Evolutionary conservation across 2,888 invertebrate species (phyloP).

Genomic region (Drosophila anomalata): DNA sequence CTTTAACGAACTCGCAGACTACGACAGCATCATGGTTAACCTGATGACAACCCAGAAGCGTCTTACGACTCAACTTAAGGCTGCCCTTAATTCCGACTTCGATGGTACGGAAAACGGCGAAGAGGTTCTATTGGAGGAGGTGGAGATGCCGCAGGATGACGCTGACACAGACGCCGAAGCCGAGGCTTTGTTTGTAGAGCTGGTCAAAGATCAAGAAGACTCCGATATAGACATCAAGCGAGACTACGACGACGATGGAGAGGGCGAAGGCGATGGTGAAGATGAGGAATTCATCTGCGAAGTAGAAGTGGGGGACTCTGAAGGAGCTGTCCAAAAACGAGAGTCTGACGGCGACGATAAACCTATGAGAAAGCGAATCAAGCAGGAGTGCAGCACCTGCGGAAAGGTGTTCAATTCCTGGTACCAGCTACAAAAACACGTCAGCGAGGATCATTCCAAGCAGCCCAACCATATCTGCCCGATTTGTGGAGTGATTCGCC

Average conservation of each 20-base stretch:
- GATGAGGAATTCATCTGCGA: slow-evolving; percentile 56
- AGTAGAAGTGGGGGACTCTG: slow-evolving; percentile 36
- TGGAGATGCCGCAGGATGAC: slow-evolving; percentile 50
- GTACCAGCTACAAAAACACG: slow-evolving; percentile 74
- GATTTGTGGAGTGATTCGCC: slow-evolving; percentile 76
- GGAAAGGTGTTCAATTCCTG: slow-evolving; percentile 68
- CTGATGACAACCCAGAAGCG: slow-evolving; percentile 77
- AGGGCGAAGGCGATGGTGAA: slow-evolving; percentile 43
- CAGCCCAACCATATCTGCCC: slow-evolving; percentile 66
- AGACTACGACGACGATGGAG: slow-evolving; percentile 50
- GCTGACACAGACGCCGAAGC: slow-evolving; percentile 55
- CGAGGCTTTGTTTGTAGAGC: slow-evolving; percentile 65
- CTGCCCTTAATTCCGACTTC: slow-evolving; percentile 66
- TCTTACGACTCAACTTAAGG: slow-evolving; percentile 70
- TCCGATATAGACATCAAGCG: slow-evolving; percentile 54
- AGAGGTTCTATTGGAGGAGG: slow-evolving; percentile 45
- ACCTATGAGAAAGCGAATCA: slow-evolving; percentile 52
- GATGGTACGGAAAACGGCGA: slow-evolving; percentile 22
- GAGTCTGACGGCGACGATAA: slow-evolving; percentile 43
- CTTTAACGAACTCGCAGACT: slow-evolving; percentile 73
- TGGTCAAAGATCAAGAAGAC: slow-evolving; percentile 61
- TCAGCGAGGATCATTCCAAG: slow-evolving; percentile 69
- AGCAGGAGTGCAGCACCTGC: slow-evolving; percentile 64
- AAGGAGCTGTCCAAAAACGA: slow-evolving; percentile 8
- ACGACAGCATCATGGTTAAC: slow-evolving; percentile 80